Evolutionary conservation across 2,888 invertebrate genomes (phyloP), one percentile per base, ranked within the genome.

Genomic region (Lasioglossum zephyrum): DNA sequence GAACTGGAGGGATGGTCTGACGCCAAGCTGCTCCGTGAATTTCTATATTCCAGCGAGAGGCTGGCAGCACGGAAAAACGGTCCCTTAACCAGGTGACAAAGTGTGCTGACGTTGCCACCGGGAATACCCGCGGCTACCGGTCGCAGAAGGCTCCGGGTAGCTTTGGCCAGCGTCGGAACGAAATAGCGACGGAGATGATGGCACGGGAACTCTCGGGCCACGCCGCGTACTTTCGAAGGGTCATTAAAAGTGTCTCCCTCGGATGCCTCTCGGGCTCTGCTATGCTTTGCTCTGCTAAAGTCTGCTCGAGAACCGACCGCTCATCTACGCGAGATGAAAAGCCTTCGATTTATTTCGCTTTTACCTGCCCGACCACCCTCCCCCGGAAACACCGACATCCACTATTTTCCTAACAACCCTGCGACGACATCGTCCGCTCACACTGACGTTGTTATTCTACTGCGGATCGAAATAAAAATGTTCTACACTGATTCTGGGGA

Each of bases 51-150:
- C 39, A 63, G 13, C 39, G 41, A 31, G 63, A 44, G 81, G 41
- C 49, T 81, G 79, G 44, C 85, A 80, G 79, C 63, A 63, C 41
- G 77, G 89, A 90, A 91, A 91, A 90, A 92, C 88, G 88, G 87
- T 89, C 87, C 82, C 85, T 88, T 90, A 92, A 91, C 89, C 88
- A 87, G 84, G 90, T 91, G 92, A 92, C 91, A 92, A 91, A 92
- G 90, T 89, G 89, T 85, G 85, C 86, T 90, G 92, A 90, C 90
- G 91, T 89, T 89, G 91, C 90, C 88, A 88, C 73, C 75, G 92
- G 91, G 92, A 91, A 91, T 90, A 88, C 82, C 83, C 69, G 82
- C 77, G 81, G 86, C 82, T 85, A 83, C 86, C 82, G 66, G 86
- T 87, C 81, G 81, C 82, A 77, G 60, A 22, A 22, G 53, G 53